Conservation (phyloP, 1,140 invertebrate species). For the Pseudomyrmex gracilis region DNA sequence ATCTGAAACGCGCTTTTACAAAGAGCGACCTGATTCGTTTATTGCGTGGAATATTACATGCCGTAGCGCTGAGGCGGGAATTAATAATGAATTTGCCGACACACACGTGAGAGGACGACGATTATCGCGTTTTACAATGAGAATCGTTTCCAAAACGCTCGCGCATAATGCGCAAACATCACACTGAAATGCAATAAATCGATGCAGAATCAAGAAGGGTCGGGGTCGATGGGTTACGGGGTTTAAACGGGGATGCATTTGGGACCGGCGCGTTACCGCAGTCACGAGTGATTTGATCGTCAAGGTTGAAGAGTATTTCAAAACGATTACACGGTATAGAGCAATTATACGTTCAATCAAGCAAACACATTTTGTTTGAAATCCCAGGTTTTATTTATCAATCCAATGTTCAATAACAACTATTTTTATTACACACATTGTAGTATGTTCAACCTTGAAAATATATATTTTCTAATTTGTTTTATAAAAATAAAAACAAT, state of each 20-base stretch:
- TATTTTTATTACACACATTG: background rate
- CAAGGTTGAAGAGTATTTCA: constrained; percentile 10
- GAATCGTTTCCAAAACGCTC: constrained; percentile 59
- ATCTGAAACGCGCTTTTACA: constrained; percentile 32
- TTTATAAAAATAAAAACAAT: no score
- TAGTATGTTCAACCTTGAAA: background rate
- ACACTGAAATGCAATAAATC: constrained; percentile 58
- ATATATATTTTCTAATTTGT: background rate
- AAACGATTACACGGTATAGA: constrained; percentile 2
- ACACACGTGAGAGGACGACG: constrained; percentile 17
- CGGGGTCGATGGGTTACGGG: background rate
- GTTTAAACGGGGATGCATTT: background rate
- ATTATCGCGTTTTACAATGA: constrained; percentile 70
- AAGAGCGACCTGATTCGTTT: constrained; percentile 58
- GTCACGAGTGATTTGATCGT: background rate
- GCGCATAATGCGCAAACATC: constrained; percentile 62
- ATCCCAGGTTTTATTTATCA: background rate
- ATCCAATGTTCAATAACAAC: background rate
- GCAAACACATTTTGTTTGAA: background rate
- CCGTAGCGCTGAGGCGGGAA: constrained; percentile 45
- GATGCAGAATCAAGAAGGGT: constrained; percentile 41
- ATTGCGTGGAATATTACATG: constrained; percentile 70
- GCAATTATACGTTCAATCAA: background rate
- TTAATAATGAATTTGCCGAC: constrained; percentile 67
- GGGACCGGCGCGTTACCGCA: background rate